These are phyloP conservation scores for Amiota mariae DNA, from an alignment of 2,888 invertebrate genomes.

Conservation along the genomic window DNA sequence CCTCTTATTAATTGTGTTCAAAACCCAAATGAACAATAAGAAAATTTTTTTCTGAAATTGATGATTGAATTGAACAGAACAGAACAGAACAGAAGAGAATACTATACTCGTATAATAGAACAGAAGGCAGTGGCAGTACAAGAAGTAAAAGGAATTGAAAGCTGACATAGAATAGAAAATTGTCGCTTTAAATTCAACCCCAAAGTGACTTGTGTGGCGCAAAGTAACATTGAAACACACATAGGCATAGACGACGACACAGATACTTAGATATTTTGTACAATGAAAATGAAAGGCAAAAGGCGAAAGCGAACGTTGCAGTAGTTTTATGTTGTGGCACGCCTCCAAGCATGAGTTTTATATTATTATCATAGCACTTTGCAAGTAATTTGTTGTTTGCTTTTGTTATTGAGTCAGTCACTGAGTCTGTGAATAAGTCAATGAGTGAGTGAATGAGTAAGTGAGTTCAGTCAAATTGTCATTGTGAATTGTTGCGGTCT, in stretches of 20 bases:
- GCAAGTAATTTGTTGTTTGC: constrained; percentile 58
- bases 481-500: background rate
- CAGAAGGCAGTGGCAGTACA: background rate
- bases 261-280: too few relatives aligned
- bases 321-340: constrained; percentile 68
- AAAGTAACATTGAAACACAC: background rate
- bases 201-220: background rate
- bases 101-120: too few relatives aligned
- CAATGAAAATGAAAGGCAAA: background rate
- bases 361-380: constrained; percentile 62
- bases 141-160: background rate
- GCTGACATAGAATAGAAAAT: background rate
- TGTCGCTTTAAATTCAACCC: constrained; percentile 40
- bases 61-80: too few relatives aligned
- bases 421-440: background rate
- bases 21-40: constrained; percentile 22
- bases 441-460: background rate
- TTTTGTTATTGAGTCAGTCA: background rate
- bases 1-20: constrained; percentile 28
- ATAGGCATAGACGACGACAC: too few relatives aligned
- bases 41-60: background rate
- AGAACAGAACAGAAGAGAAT: too few relatives aligned
- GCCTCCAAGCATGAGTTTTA: constrained; percentile 66
- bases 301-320: background rate
- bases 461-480: constrained; percentile 6